Conservation (phyloP, 2,888 invertebrate species). For the Metalampra italica region DNA sequence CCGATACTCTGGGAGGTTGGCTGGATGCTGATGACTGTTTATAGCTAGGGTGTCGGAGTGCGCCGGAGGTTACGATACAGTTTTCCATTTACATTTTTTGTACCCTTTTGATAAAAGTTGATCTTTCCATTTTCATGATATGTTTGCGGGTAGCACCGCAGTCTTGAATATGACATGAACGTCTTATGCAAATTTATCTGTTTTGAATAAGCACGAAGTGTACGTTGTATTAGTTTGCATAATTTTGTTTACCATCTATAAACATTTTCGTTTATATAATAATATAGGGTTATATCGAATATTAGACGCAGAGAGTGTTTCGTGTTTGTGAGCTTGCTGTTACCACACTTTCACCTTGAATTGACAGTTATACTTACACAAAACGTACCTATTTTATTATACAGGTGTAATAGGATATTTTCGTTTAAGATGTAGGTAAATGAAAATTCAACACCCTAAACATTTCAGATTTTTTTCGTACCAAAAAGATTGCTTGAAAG, state of each 20-base stretch:
- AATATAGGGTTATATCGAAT: not conserved
- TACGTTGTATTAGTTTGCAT: conserved; percentile 14
- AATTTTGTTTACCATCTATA: conserved; percentile 15
- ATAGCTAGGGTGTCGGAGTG: conserved; percentile 38
- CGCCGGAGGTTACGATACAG: conserved; percentile 37
- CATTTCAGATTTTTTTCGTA: too few species aligned
- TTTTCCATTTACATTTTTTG: conserved; percentile 46
- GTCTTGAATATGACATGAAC: conserved; percentile 20
- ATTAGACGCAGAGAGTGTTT: too few species aligned
- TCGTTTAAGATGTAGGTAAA: too few species aligned
- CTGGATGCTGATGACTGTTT: conserved; percentile 62
- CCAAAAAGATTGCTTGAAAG: too few species aligned
- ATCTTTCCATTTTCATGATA: conserved; percentile 26
- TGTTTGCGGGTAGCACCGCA: conserved; percentile 13
- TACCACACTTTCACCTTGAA: too few species aligned
- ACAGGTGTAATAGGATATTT: too few species aligned
- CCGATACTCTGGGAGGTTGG: conserved; percentile 50
- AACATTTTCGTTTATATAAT: conserved; percentile 1
- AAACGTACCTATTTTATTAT: too few species aligned
- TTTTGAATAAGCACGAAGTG: conserved; percentile 19
- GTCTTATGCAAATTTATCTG: conserved; percentile 19
- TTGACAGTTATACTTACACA: too few species aligned
- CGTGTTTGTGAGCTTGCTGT: too few species aligned
- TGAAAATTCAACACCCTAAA: too few species aligned
- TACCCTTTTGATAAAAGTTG: conserved; percentile 38